Base-by-base conservation (phyloP, 2,888 invertebrate species). In the Epinotia demarniana region DNA sequence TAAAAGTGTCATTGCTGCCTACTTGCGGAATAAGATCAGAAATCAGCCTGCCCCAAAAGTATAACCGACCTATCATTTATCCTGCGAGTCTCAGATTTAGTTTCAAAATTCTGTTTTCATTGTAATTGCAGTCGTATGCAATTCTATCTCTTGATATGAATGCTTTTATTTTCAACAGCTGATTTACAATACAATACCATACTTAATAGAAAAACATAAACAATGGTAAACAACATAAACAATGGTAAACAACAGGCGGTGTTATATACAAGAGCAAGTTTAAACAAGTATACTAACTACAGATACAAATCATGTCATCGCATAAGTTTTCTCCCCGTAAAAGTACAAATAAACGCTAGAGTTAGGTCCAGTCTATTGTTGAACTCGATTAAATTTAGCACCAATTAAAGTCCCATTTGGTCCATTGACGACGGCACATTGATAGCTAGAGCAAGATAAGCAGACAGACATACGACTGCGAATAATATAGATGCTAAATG, bases 401-500 rank as follows among this genome's bases (percentile, higher is more conserved):
- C 67, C 75, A 75, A 75, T 75, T 75, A 72, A 72, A 71, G 75
- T 72, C 75, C 57, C 61, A 75, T 72, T 75, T 69, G 61, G 53
- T 60, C 60, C 60, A 67, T 61, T 75, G 55, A 62, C 61, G 66
- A 70, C 33, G 58, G 27, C 18, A 49, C 64, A 71, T 66, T 27
- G 70, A 70, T 62, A 75, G 64, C 58, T 60, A 39, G 64, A 49
- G 70, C 23, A 12, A 67, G 72, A 72, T 75, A 72, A 72, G 75
- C 43, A 67, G 71, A 71, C 62, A 66, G 71, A 75, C 60, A 66
- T 70, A 58, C 74, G 71, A 67, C 57, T 43, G 72, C 58, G 12
- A 77, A 74, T 74, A 71, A 71, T 74, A 67, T 68, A 70, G 74
- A 74, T 67, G 70, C 72, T 73, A 71, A 73, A 74, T 74, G 71